Conservation (phyloP, 1,140 invertebrate species). For the Akabosia matsudoensis region DNA sequence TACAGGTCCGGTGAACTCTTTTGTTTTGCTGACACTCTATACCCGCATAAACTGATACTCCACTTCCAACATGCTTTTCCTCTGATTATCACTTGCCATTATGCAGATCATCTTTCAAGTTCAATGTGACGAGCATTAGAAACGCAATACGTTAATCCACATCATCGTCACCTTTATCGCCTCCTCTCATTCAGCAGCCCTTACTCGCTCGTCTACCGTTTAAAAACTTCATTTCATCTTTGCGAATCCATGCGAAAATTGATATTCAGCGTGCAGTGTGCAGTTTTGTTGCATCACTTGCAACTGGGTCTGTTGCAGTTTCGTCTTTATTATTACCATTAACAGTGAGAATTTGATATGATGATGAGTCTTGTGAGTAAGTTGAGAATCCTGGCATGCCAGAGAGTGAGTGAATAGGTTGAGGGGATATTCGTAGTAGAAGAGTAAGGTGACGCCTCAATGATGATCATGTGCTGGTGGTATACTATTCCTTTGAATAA, state of each 20-base stretch:
- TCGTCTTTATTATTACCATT: background rate
- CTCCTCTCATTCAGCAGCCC: background rate
- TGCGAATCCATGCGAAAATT: constrained; percentile 16
- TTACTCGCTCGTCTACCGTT: background rate
- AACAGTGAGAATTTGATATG: background rate
- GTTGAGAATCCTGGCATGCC: background rate
- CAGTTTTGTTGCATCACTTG: background rate
- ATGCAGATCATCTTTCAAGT: constrained; percentile 23
- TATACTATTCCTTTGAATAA: background rate
- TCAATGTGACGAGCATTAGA: background rate
- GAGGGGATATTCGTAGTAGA: background rate
- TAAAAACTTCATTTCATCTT: background rate
- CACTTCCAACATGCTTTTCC: background rate
- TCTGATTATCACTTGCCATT: background rate
- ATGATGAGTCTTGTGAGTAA: background rate
- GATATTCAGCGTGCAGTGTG: background rate
- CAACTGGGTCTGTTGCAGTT: background rate
- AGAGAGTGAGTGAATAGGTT: background rate
- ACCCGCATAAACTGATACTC: background rate
- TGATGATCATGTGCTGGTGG: background rate
- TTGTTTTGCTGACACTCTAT: background rate
- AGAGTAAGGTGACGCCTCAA: constrained; percentile 20
- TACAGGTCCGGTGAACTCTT: background rate
- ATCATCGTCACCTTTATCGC: background rate
- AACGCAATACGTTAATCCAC: background rate